Evolutionary conservation across 2,113 vertebrate species (phyloP).

Genomic region (Bagarius yarrelli): DNA sequence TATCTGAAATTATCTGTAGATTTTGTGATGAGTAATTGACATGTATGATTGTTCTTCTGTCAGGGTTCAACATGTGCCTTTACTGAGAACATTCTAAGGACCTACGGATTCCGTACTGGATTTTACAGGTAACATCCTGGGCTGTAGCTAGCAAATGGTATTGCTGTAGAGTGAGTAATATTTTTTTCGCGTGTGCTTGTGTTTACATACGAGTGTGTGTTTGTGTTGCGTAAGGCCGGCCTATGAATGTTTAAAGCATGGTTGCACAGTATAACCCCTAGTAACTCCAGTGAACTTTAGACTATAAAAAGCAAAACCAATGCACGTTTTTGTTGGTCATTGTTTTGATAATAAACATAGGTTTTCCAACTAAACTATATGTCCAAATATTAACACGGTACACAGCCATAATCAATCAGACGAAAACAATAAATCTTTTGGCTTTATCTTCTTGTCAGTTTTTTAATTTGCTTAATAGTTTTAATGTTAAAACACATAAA

Average conservation of each 20-base stretch:
- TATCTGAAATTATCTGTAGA: background rate
- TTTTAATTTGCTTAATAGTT: background rate
- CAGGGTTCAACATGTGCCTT: slow-evolving; percentile 93
- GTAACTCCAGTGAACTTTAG: slow-evolving; percentile 1
- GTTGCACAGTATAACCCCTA: background rate
- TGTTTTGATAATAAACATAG: too few relatives aligned
- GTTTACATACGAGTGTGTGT: background rate
- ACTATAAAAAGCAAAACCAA: background rate
- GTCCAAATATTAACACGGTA: too few relatives aligned
- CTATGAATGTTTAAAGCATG: background rate
- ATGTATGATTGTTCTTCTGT: background rate
- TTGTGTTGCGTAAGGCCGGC: background rate
- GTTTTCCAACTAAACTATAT: too few relatives aligned
- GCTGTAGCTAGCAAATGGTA: background rate
- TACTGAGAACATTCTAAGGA: slow-evolving; percentile 83
- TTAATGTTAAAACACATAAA: background rate
- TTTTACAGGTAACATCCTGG: slow-evolving; percentile 85
- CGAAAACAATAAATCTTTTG: background rate
- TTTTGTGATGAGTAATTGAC: background rate
- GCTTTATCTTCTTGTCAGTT: background rate
- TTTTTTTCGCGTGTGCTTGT: background rate
- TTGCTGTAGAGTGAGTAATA: background rate
- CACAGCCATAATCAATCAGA: too few relatives aligned
- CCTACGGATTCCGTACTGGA: slow-evolving; percentile 86
- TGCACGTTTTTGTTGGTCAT: too few relatives aligned